Evolutionary conservation across 2,797 vertebrate genomes (phyloP).

Genomic region (Ctenochaetus hawaiiensis): DNA sequence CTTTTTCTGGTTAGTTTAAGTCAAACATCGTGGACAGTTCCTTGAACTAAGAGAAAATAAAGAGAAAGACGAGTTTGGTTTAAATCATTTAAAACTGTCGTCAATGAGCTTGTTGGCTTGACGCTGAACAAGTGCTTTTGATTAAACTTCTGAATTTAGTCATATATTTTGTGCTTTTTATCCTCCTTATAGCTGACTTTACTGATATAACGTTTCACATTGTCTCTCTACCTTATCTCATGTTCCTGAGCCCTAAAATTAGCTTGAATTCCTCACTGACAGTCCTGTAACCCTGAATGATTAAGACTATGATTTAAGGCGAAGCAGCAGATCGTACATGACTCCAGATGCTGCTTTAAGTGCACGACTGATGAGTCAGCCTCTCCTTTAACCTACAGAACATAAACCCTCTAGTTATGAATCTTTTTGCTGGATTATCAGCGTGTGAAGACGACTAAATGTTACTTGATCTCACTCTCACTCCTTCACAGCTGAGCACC

Average conservation of each 20-base stretch:
- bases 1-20: no score
- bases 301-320: slow-evolving; percentile 17
- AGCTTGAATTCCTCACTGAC: not conserved
- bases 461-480: not conserved
- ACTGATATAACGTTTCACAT: no score
- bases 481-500: slow-evolving; percentile 36
- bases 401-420: slow-evolving; percentile 4
- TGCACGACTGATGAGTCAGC: not conserved
- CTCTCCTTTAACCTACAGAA: slow-evolving; percentile 7
- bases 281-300: not conserved
- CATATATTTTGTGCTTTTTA: no score
- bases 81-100: not conserved
- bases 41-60: slow-evolving; percentile 18
- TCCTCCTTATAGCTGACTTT: no score
- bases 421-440: slow-evolving; percentile 14
- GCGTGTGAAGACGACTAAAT: slow-evolving; percentile 19
- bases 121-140: not conserved
- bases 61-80: slow-evolving; percentile 1
- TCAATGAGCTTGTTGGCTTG: not conserved
- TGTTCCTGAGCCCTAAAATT: no score
- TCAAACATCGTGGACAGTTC: not conserved
- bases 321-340: slow-evolving; percentile 4
- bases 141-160: not conserved
- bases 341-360: slow-evolving; percentile 44
- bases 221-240: no score